Evolutionary conservation across 1,140 invertebrate genomes (phyloP), one percentile per base, ranked within the genome.

Genomic region (Drosophila rhopaloa): DNA sequence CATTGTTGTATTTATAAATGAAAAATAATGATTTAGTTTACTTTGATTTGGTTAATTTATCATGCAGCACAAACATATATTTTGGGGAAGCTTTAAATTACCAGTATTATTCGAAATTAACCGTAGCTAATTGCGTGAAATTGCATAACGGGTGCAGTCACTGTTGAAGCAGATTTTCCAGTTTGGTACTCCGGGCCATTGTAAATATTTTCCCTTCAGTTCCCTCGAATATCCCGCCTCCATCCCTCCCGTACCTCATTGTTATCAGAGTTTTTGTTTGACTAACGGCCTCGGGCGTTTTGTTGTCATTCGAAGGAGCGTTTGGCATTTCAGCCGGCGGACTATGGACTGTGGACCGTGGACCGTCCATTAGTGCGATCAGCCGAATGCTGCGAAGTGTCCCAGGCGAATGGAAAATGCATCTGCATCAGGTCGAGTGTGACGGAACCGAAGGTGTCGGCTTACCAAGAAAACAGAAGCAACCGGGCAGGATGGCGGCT

Each of bases 371-470:
- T 75, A 73, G 67, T 51, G 48, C 29, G 48, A 51, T 51, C 48
- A 16, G 48, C 16, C 9, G 48, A 16, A 14, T 29, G 24, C 66
- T 48, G 70, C 48, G 29, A 54, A 48, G 48, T 72, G 35, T 59
- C 68, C 58, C 19, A 47, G 38, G 32, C 8, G 53, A 53, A n/a
- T 24, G 71, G 67, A 19, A 72, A 48, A 43, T 54, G 71, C 70
- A 56, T 74, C 40, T 73, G 67, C 35, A 16, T 40, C 46, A 68
- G 32, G 29, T 48, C 41, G 24, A 60, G 65, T 72, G 60, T 65
- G 48, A 67, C 44, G 46, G 5, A 62, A 41, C 44, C 48, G 10
- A 79, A 79, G 81, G 81, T 84, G 81, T 84, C 73, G 63, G 73
- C 48, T 84, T 77, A 71, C 59, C 66, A 6, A 41, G 61, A 29